Percentiles rank a stretch among this genome's conserved stretches.
phyloP scores from a whole-genome alignment of 2,888 invertebrate genomes.

The Heteropelma amictum region DNA sequence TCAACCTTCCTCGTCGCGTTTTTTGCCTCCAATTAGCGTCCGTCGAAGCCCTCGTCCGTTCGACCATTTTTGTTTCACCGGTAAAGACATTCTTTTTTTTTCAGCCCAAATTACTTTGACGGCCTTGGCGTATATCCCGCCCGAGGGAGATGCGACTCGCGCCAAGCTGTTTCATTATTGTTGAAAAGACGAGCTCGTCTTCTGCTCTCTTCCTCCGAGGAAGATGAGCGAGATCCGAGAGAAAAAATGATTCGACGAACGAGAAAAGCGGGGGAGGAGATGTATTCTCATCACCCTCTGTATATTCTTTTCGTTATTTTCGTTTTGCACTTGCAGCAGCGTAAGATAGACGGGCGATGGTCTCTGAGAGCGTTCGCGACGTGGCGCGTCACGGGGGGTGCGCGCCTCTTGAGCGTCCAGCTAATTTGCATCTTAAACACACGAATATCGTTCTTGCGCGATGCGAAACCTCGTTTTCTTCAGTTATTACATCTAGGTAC shows the following conservation, averaged over 20 bases:
- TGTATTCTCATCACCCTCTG: too few species aligned
- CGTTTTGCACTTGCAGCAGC: background rate
- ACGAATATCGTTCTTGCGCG: slow-evolving; percentile 47
- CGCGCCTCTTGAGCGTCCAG: slow-evolving; percentile 12
- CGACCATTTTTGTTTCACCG: too few species aligned
- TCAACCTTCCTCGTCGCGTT: too few species aligned
- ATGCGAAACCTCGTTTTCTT: slow-evolving; percentile 39
- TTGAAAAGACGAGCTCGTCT: background rate
- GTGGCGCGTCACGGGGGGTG: slow-evolving; percentile 12
- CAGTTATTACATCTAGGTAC: slow-evolving; percentile 12
- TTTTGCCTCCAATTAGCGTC: too few species aligned
- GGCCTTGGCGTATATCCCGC: too few species aligned
- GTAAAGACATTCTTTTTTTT: too few species aligned
- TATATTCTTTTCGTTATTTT: background rate
- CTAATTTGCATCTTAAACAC: slow-evolving; percentile 54
- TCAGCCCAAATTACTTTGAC: too few species aligned
- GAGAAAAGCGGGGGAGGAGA: too few species aligned
- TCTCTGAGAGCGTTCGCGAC: slow-evolving; percentile 12
- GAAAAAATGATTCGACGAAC: slow-evolving; percentile 11
- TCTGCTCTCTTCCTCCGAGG: background rate
- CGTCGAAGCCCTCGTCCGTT: too few species aligned
- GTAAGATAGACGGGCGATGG: slow-evolving; percentile 34
- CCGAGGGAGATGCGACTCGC: too few species aligned
- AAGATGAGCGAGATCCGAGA: background rate
- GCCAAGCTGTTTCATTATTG: background rate